Percentiles rank a stretch among this genome's conserved stretches.
These are phyloP conservation scores for Sternotherus odoratus DNA, from an alignment of 2,797 vertebrate species.

Conservation along the genomic window DNA sequence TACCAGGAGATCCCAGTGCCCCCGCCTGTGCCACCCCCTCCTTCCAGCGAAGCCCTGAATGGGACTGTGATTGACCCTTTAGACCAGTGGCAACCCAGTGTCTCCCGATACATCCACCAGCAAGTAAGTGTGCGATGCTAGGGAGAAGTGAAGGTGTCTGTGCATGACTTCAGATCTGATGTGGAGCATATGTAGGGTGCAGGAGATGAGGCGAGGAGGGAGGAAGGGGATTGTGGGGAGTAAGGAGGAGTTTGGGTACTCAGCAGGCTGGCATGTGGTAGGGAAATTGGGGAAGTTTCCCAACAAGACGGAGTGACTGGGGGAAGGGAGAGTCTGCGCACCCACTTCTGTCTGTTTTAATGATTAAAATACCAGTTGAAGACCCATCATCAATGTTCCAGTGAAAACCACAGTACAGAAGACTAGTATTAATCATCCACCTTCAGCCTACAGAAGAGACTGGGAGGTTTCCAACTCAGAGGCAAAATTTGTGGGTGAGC, in stretches of 20 bases:
- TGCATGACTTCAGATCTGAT: not conserved
- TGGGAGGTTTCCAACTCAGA: slow-evolving; percentile 54
- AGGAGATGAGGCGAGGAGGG: not conserved
- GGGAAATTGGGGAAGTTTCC: not conserved
- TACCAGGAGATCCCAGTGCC: slow-evolving; percentile 91
- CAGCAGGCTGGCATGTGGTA: not conserved
- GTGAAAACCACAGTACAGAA: slow-evolving; percentile 23
- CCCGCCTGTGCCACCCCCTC: slow-evolving; percentile 91
- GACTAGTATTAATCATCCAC: slow-evolving; percentile 72
- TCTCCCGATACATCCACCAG: slow-evolving; percentile 87
- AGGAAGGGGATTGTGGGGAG: not conserved
- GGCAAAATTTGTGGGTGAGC: slow-evolving; percentile 47
- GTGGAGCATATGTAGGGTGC: not conserved
- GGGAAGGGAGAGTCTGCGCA: not conserved
- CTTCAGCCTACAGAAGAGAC: slow-evolving; percentile 13
- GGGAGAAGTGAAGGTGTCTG: rapidly evolving
- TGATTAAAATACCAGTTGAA: not conserved
- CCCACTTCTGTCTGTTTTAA: not conserved
- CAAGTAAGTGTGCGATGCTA: slow-evolving; percentile 81
- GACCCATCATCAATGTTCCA: rapidly evolving
- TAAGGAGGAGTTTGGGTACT: not conserved
- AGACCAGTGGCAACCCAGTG: slow-evolving; percentile 81
- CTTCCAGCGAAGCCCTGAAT: slow-evolving; percentile 92
- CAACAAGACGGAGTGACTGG: not conserved
- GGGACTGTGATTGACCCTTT: slow-evolving; percentile 87